phyloP scores from a whole-genome alignment of 2,888 invertebrate genomes.

The Tipula confusa region DNA sequence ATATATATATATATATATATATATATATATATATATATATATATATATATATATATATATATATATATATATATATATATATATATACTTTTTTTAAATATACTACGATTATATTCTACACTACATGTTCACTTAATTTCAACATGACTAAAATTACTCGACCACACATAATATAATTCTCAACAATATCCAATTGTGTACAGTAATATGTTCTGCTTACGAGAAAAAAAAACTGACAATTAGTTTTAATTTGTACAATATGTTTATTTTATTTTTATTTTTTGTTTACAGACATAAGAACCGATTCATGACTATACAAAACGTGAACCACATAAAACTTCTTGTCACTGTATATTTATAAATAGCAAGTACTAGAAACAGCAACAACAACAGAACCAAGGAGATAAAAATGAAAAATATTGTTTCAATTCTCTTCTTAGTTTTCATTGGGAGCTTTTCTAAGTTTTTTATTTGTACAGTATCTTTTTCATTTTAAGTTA shows the following conservation, averaged over 20 bases:
- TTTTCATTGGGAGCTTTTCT: not conserved
- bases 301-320: conserved; percentile 10
- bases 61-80: too few relatives aligned
- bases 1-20: too few relatives aligned
- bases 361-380: not conserved
- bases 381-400: not conserved
- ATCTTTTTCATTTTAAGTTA: not conserved
- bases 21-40: too few relatives aligned
- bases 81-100: not conserved
- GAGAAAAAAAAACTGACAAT: not conserved
- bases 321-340: not conserved
- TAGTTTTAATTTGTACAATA: not conserved
- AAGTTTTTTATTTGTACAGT: not conserved
- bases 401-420: conserved; percentile 8
- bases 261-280: not conserved
- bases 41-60: too few relatives aligned
- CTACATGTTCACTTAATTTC: not conserved
- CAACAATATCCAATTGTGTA: not conserved
- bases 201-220: not conserved
- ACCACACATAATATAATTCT: not conserved
- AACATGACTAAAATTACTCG: not conserved
- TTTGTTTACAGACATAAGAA: not conserved
- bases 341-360: not conserved
- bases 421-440: conserved; percentile 12
- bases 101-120: not conserved